phyloP scores from a whole-genome alignment of 2,797 vertebrate genomes.

The Spea hammondii region DNA sequence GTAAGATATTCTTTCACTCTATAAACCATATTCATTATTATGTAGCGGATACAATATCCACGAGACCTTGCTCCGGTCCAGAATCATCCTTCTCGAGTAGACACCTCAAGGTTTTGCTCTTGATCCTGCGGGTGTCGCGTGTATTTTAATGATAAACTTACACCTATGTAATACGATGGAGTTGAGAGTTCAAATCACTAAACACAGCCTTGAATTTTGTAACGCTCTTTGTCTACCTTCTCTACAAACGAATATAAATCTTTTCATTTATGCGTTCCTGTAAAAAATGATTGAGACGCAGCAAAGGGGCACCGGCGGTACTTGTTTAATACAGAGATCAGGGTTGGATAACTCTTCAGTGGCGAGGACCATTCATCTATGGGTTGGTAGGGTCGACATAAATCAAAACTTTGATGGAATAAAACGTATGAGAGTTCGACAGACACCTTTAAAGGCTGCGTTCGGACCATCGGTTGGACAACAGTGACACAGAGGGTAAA shows the following conservation, averaged over 20 bases:
- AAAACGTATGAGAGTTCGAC: no score
- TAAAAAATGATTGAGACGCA: background rate
- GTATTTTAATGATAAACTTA: slow-evolving; percentile 34
- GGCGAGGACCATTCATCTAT: no score
- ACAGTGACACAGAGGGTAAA: no score
- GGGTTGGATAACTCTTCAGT: no score
- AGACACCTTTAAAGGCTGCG: no score
- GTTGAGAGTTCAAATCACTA: slow-evolving; percentile 18
- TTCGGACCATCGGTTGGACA: no score
- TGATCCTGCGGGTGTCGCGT: slow-evolving; percentile 26
- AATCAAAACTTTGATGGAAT: no score
- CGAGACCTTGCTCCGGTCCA: slow-evolving; percentile 16
- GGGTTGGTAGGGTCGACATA: no score
- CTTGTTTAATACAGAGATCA: no score
- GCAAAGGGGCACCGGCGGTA: background rate
- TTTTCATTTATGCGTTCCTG: background rate
- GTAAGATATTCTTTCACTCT: background rate
- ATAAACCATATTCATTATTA: slow-evolving; percentile 30
- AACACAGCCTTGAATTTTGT: slow-evolving; percentile 21
- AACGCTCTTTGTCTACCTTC: background rate
- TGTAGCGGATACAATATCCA: slow-evolving; percentile 15
- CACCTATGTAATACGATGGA: slow-evolving; percentile 22
- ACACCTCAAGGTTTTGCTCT: slow-evolving; percentile 36
- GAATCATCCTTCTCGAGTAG: slow-evolving; percentile 33
- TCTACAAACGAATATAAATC: slow-evolving; percentile 6